Percentiles rank a stretch among this genome's conserved stretches.
These are phyloP conservation scores for Caenorhabditis panamensis DNA, from an alignment of 2,888 invertebrate species.

Conservation along the genomic window DNA sequence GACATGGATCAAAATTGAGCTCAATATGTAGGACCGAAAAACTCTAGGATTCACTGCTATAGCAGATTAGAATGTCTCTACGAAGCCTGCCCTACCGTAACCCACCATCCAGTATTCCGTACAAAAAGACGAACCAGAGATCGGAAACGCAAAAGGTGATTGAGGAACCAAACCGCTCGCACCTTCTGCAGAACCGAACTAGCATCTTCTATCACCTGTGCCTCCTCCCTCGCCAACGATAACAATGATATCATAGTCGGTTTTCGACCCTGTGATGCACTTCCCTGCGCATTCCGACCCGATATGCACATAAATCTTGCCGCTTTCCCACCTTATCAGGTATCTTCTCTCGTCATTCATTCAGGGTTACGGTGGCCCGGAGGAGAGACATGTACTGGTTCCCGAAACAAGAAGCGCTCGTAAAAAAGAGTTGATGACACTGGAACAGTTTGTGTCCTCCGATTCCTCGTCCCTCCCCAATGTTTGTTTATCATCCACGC, in stretches of 20 bases:
- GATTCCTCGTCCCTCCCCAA: no score
- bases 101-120: no score
- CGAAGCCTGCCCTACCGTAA: no score
- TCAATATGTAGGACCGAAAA: no score
- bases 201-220: slow-evolving; percentile 13
- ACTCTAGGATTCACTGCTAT: no score
- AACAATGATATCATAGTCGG: slow-evolving; percentile 13
- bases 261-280: slow-evolving; percentile 10
- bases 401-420: background rate
- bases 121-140: no score
- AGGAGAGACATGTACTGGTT: background rate
- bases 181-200: background rate
- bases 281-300: background rate
- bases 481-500: background rate
- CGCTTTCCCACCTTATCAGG: background rate
- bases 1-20: no score
- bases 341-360: background rate
- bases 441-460: slow-evolving; percentile 4
- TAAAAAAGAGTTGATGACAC: slow-evolving; percentile 5
- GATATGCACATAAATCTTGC: slow-evolving; percentile 4
- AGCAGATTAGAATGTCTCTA: no score
- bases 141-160: no score
- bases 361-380: background rate
- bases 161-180: no score
- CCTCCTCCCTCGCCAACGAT: background rate